Evolutionary conservation across 2,888 invertebrate genomes (phyloP).

Genomic region (Drosophila mayaguana): DNA sequence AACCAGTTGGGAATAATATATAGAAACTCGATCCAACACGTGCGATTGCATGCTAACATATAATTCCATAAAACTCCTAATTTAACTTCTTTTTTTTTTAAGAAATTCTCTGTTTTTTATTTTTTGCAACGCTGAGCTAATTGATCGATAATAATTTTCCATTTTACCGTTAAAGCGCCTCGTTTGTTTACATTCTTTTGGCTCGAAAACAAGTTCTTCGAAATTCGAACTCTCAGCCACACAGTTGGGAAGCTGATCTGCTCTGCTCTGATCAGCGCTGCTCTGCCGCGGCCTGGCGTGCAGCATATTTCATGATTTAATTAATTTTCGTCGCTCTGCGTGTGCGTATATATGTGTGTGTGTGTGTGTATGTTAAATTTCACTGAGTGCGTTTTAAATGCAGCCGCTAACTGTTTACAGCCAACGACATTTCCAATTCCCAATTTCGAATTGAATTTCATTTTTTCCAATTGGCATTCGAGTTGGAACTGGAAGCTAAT

Average conservation of each 20-base stretch:
- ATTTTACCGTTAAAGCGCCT: conserved; percentile 82
- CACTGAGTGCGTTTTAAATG: conserved; percentile 62
- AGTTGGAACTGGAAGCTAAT: conserved; percentile 13
- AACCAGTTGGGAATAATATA: conserved; percentile 28
- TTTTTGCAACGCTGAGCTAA: conserved; percentile 75
- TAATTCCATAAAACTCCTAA: conserved; percentile 10
- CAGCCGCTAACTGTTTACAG: conserved; percentile 65
- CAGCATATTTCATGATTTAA: conserved; percentile 75
- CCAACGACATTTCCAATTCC: conserved; percentile 13
- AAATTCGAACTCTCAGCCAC: conserved; percentile 46
- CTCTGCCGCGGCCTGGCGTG: conserved; percentile 40
- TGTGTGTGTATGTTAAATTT: conserved; percentile 56
- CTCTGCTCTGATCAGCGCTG: conserved; percentile 2
- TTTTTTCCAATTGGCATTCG: conserved; percentile 1
- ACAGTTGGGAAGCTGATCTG: conserved; percentile 3
- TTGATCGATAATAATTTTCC: conserved; percentile 82
- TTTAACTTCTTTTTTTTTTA: conserved; percentile 11
- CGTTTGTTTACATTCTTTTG: conserved; percentile 77
- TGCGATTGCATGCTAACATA: conserved; percentile 52
- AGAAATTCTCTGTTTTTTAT: not conserved
- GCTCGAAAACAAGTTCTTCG: conserved; percentile 72
- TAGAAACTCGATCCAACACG: conserved; percentile 23
- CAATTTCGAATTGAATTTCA: conserved; percentile 18
- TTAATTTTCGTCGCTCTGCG: conserved; percentile 60
- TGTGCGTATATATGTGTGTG: conserved; percentile 26